These are phyloP conservation scores for Andrena praecox DNA, from an alignment of 2,888 invertebrate genomes.

Conservation along the genomic window DNA sequence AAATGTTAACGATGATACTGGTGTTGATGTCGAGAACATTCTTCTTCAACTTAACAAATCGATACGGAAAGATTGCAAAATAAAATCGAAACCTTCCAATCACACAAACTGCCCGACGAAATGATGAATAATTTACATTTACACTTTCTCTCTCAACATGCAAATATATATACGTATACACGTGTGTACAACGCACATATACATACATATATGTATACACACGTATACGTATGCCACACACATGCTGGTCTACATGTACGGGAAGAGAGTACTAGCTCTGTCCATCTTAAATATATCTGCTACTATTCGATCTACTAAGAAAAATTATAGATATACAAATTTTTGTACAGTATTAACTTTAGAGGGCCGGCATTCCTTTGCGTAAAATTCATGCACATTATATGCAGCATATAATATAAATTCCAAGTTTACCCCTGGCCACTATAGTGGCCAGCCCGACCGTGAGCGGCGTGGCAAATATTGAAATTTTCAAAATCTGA, in stretches of 20 bases:
- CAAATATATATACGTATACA: conserved; percentile 37
- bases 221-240: background rate
- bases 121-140: conserved; percentile 68
- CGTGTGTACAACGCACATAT: background rate
- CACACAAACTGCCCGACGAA: conserved; percentile 51
- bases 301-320: too few species aligned
- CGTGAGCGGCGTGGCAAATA: too few species aligned
- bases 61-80: conserved; percentile 40
- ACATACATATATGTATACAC: background rate
- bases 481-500: too few species aligned
- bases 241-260: background rate
- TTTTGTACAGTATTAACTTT: too few species aligned
- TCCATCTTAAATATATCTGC: too few species aligned
- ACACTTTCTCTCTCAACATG: conserved; percentile 25
- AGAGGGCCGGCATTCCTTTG: too few species aligned
- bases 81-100: conserved; percentile 43
- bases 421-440: too few species aligned
- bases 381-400: too few species aligned
- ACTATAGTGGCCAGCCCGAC: too few species aligned
- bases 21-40: conserved; percentile 10
- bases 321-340: too few species aligned
- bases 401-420: too few species aligned
- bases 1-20: conserved; percentile 29
- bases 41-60: conserved; percentile 6
- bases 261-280: too few species aligned